A percentile compares a stretch with the other conserved stretches of the same genome.
Conservation (phyloP, 1,140 invertebrate genomes). For the Oryzaephilus surinamensis region DNA sequence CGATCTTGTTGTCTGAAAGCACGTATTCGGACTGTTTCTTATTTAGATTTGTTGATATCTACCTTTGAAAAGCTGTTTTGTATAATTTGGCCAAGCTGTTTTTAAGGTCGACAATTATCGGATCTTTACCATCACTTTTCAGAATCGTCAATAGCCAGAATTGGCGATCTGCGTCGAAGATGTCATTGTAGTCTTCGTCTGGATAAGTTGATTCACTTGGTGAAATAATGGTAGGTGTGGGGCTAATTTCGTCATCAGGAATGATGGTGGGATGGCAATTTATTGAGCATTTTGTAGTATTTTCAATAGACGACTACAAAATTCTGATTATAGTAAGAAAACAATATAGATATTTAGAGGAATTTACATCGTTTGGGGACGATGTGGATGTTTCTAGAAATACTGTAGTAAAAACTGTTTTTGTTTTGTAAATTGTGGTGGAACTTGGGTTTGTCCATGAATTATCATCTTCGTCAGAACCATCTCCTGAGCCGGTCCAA, state of each 20-base stretch:
- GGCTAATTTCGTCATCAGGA: too few species aligned
- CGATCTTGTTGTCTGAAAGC: constrained; percentile 54
- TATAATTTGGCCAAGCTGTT: constrained; percentile 50
- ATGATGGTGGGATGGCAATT: too few species aligned
- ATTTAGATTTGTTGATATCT: constrained; percentile 1
- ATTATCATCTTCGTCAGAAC: constrained; percentile 37
- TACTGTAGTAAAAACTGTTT: constrained; percentile 51
- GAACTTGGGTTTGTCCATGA: constrained; percentile 25
- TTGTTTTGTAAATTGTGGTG: constrained; percentile 40
- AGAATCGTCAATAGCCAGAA: constrained; percentile 75
- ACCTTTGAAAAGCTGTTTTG: constrained; percentile 53
- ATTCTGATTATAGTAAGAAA: too few species aligned
- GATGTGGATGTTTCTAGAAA: constrained; percentile 37
- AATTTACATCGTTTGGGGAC: too few species aligned
- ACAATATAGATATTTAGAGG: too few species aligned
- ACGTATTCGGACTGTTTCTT: not conserved
- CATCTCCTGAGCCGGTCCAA: constrained; percentile 75
- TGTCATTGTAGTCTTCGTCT: too few species aligned
- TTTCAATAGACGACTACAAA: too few species aligned
- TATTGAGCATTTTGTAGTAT: too few species aligned
- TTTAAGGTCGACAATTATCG: constrained; percentile 39
- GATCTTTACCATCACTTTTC: constrained; percentile 32
- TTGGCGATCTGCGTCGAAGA: constrained; percentile 47
- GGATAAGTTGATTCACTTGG: too few species aligned
- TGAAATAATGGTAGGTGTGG: too few species aligned